Evolutionary conservation across 2,113 vertebrate species (phyloP), one percentile per base, ranked within the genome.

Genomic region (Tapirus terrestris): DNA sequence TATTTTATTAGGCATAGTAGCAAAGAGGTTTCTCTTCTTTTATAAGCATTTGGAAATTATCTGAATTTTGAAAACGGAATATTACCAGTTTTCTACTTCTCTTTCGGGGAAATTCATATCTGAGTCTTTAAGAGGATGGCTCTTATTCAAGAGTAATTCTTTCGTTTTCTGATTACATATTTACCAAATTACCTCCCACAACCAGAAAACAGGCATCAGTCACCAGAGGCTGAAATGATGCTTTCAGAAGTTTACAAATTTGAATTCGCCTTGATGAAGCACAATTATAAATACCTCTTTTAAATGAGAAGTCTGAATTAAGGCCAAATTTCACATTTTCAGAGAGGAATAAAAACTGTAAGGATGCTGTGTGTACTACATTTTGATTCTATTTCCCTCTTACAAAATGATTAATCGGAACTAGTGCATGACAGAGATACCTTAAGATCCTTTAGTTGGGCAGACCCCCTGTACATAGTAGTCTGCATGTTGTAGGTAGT

Each of bases 11-110:
- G 63, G 39, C 25, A 61, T 36, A 51, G 29, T 56, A 95, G n/a
- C 81, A 67, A 94, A 65, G 33, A 70, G 7, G 0, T 70, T 81
- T 93, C 70, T 93, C 31, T 91, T 81, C n/a, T 23, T 94, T 79
- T 31, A 83, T 2, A 89, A 81, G 79, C 18, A 81, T 58, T 84
- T 96, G 70, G 75, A 91, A 97, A 95, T 36, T 14, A 60, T 79
- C 45, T 87, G 45, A 83, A 60, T 73, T 94, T 51, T 58, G 58
- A 94, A 90, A 88, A 73, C 0, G 70, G 51, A 88, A 20, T n/a
- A 79, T 61, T 65, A 84, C 29, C 16, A n/a, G 25, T 43, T 93
- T 3, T 25, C 14, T 45, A 31, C 21, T 94, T 93, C 63, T 84
- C 43, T 81, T 14, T 56, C 73, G 39, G 48, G 25, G 18, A 83